These are phyloP conservation scores for Tamias sibiricus DNA, from an alignment of 2,113 vertebrate species.

Conservation along the genomic window DNA sequence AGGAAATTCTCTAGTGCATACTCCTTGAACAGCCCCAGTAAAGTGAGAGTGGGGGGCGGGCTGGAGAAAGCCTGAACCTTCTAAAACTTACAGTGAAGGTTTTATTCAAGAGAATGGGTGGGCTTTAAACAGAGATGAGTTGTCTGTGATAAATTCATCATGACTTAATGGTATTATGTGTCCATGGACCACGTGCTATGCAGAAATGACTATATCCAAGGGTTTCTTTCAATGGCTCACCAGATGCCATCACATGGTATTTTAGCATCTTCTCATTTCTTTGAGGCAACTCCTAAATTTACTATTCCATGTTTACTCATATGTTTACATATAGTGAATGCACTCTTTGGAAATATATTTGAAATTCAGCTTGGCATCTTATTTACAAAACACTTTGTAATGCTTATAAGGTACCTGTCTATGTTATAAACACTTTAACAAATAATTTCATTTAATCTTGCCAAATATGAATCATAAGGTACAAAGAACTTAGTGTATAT, in stretches of 20 bases:
- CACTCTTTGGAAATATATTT: not conserved
- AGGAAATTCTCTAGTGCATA: not conserved
- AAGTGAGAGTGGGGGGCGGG: not conserved
- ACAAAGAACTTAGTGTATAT: not conserved
- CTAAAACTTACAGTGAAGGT: not conserved
- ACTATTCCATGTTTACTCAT: not conserved
- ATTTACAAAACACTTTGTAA: conserved; percentile 12
- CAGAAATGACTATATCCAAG: not conserved
- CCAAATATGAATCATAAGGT: not conserved
- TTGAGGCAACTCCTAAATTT: not conserved
- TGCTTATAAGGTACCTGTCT: not conserved
- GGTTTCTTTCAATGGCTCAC: not conserved
- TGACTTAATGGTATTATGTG: not conserved
- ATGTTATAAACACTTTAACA: not conserved
- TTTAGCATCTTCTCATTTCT: not conserved
- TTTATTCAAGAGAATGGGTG: not conserved
- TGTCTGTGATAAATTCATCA: not conserved
- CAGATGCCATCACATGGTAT: not conserved
- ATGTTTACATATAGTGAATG: not conserved
- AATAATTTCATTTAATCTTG: conserved; percentile 39
- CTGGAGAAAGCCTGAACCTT: not conserved
- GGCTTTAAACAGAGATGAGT: conserved; percentile 7
- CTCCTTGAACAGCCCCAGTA: not conserved
- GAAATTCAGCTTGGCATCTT: not conserved
- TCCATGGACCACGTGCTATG: not conserved